phyloP scores from a whole-genome alignment of 2,113 vertebrate species.

The Cyphomyrus plagiostoma region DNA sequence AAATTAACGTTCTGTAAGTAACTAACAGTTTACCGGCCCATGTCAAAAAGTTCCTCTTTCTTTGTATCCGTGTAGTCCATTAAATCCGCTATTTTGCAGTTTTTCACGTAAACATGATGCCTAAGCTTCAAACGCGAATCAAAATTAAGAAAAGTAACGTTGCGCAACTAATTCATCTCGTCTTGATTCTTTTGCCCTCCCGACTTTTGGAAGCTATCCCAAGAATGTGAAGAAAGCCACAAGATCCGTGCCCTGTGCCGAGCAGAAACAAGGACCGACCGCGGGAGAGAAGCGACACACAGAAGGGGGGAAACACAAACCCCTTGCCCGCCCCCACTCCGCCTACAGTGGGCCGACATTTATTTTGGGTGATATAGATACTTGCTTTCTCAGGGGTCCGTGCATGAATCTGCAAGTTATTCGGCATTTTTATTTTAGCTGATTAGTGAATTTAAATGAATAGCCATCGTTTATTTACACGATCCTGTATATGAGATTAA shows the following conservation, averaged over 20 bases:
- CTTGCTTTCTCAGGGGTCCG: neutral
- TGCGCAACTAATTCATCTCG: neutral
- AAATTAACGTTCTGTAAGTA: neutral
- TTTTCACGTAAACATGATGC: neutral
- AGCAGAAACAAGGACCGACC: neutral
- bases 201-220: neutral
- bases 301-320: neutral
- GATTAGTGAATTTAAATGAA: neutral
- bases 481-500: neutral
- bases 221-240: constrained; percentile 13
- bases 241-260: neutral
- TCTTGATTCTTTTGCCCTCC: constrained; percentile 6
- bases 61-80: constrained; percentile 3
- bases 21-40: neutral
- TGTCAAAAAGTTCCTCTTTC: neutral
- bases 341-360: neutral
- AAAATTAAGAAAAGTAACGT: neutral
- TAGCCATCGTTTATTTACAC: neutral
- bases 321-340: neutral
- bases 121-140: neutral
- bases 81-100: neutral
- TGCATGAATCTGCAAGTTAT: neutral
- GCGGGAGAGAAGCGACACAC: neutral
- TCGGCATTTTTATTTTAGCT: neutral
- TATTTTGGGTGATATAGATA: neutral